These are phyloP conservation scores for Papilio elwesi DNA, from an alignment of 2,888 invertebrate species.

Conservation along the genomic window DNA sequence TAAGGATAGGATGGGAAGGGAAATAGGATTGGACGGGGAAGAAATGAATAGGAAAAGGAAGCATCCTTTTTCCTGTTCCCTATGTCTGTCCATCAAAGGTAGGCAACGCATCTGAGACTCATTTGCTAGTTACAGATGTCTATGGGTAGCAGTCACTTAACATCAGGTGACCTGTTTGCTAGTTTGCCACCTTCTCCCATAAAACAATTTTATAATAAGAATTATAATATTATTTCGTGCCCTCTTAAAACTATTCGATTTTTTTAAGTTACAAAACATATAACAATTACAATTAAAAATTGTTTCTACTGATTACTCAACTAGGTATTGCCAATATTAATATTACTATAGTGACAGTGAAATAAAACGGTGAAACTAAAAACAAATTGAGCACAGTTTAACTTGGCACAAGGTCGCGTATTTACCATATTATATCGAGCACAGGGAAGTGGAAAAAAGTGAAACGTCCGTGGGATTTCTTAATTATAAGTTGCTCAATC, in stretches of 20 bases:
- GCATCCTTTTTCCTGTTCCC: too few relatives aligned
- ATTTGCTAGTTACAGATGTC: too few relatives aligned
- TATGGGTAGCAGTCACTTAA: too few relatives aligned
- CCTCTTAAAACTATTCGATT: not conserved
- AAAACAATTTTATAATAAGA: too few relatives aligned
- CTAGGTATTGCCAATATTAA: not conserved
- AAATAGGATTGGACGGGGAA: too few relatives aligned
- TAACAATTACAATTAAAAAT: not conserved
- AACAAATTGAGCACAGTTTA: not conserved
- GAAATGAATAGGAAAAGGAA: too few relatives aligned
- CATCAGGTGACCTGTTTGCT: too few relatives aligned
- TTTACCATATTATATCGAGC: slow-evolving; percentile 1
- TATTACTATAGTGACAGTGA: not conserved
- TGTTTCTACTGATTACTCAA: not conserved
- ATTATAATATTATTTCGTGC: too few relatives aligned
- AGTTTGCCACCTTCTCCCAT: too few relatives aligned
- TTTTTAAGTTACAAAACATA: not conserved
- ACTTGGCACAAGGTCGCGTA: slow-evolving; percentile 6
- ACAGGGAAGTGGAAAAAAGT: slow-evolving; percentile 25
- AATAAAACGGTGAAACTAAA: not conserved
- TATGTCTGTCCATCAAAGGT: too few relatives aligned
- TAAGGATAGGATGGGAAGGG: too few relatives aligned
- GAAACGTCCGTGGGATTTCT: slow-evolving; percentile 30
- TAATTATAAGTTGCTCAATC: slow-evolving; percentile 31
- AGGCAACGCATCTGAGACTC: too few relatives aligned